Base-by-base conservation (phyloP, 2,888 invertebrate genomes). In the Drosophila anomalata region DNA sequence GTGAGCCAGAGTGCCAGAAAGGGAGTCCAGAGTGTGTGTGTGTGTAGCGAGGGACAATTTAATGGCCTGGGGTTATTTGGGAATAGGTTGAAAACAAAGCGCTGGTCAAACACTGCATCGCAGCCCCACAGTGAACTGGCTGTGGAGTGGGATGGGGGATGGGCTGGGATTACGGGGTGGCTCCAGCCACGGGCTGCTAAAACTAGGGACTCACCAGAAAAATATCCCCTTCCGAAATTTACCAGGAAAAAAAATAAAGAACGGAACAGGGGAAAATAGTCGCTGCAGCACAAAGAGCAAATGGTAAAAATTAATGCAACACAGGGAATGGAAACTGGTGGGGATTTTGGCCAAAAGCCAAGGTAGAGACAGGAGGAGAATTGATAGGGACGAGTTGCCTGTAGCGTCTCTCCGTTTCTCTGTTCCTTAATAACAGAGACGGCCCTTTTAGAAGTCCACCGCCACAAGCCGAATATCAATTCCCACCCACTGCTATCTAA, bases 271-370 rank as follows among this genome's bases (percentile, higher is more conserved):
- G 55, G 47, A 4, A 52, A 31, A 56, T 56, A 42, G 33, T 47
- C 55, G 48, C 31, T 65, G 73, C 55, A 59, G 73, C 73, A 68
- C 73, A 73, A 75, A 73, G 69, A 60, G 73, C 75, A 73, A 73
- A 74, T 68, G 69, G 75, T 75, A 73, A 73, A 73, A 73, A 73
- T 73, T 73, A 73, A 75, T 73, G 73, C 73, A 75, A 74, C 57
- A 52, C 52, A 56, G 60, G 51, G 61, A 71, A 60, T 48, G 62
- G 72, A 42, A 44, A 53, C 26, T 36, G 62, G 24, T 29, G 20
- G 29, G 26, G 41, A 20, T 46, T 47, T 66, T 71, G 74, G 74
- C 74, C 67, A 73, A 50, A 44, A 71, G 74, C 71, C 71, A 73
- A 66, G 72, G 57, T 57, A 42, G 48, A 44, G 57, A 17, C 31